phyloP scores from a whole-genome alignment of 2,797 vertebrate species.

The Melopsittacus undulatus region DNA sequence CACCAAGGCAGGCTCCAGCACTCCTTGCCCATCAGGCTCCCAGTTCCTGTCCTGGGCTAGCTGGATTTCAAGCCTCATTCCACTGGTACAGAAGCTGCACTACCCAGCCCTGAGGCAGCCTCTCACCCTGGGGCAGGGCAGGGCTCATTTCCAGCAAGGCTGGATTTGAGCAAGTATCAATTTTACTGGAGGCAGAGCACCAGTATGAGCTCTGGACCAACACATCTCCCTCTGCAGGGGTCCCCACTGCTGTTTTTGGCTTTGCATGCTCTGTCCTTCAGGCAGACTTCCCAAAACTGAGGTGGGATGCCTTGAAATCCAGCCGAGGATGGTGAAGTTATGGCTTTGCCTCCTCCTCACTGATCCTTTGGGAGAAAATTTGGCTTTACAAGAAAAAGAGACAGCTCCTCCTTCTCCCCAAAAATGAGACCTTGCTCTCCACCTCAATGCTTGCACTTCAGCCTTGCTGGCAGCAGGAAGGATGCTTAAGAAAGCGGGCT shows the following conservation, averaged over 20 bases:
- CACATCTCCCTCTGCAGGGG: neutral
- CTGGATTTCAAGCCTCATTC: neutral
- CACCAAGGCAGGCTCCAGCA: neutral
- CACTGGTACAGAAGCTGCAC: neutral
- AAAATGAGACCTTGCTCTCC: neutral
- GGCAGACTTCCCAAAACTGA: neutral
- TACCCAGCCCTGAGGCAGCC: neutral
- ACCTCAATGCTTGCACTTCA: neutral
- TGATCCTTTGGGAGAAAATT: neutral
- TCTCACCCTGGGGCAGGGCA: neutral
- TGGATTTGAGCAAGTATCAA: neutral
- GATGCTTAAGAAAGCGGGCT: slow-evolving; percentile 28
- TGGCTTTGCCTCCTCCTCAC: neutral
- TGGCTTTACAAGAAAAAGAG: neutral
- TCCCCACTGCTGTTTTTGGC: neutral
- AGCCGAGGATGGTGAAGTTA: neutral
- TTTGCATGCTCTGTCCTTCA: neutral
- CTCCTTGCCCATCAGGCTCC: neutral
- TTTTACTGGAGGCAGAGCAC: neutral
- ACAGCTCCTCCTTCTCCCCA: fast-evolving
- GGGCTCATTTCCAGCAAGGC: neutral
- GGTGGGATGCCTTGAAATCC: neutral
- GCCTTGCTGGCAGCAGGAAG: neutral
- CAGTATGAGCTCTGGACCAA: fast-evolving
- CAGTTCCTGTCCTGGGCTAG: neutral